Evolutionary conservation across 2,797 vertebrate genomes (phyloP), one percentile per base, ranked within the genome.

Genomic region (Pampus argenteus): DNA sequence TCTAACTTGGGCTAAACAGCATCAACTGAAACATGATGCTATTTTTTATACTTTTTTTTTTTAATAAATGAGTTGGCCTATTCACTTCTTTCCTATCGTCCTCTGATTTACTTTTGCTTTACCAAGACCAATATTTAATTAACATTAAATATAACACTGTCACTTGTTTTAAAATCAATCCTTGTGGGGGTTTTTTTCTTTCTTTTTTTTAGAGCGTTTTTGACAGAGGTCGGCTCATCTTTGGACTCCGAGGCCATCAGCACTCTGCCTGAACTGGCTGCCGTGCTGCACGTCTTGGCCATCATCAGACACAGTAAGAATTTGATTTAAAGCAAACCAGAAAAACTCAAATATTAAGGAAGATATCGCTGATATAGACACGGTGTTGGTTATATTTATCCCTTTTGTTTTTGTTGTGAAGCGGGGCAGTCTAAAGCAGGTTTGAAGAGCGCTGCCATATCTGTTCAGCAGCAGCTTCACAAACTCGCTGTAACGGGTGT

Each of bases 161-260:
- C 3, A 8, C 29, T 47, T 34, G 20, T 44, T 51, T 4, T 28
- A 4, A 17, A 14, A 4, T 40, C 38, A 40, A 14, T 14, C 5
- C 23, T 25, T 6, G 8, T 31, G 9, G 84, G 23, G n/a, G n/a
- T n/a, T n/a, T n/a, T n/a, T n/a, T n/a, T n/a, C n/a, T n/a, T n/a
- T n/a, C n/a, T 40, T 57, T 78, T 56, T 74, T 81, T 67, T 74
- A 99, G 98, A 73, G 95, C 94, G 9, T 95, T 98, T 94, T 85
- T 98, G 90, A 87, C 86, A 22, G 95, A 97, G 83, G 84, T 96
- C 68, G 86, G 86, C 78, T 90, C 91, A 0, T 95, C 91, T 55
- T 79, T 98, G 81, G 86, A 92, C 44, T 95, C 95, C 0, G 94
- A 95, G 51, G 94, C 94, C 84, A 93, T 97, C 51, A 91, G 94